A percentile compares a stretch with the other conserved stretches of the same genome.
Evolutionary conservation across 2,113 vertebrate species (phyloP).

Genomic region (Lycaon pictus): DNA sequence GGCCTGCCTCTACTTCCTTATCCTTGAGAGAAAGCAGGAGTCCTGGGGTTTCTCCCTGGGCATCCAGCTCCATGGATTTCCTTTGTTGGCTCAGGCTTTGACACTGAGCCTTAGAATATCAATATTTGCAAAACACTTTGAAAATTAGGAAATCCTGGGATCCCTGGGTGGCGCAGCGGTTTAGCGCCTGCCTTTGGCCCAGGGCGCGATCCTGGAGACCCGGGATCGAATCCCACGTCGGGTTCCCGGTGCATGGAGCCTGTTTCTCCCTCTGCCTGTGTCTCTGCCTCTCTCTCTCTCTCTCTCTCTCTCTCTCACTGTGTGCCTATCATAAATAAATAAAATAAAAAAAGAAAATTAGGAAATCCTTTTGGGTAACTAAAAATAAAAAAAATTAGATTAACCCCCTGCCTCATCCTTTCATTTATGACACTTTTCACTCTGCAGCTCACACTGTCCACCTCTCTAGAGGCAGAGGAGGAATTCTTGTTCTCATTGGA

Average conservation of each 20-base stretch:
- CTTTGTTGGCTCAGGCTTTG: background rate
- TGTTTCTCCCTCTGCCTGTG: too few relatives aligned
- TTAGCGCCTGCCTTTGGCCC: too few relatives aligned
- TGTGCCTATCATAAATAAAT: too few relatives aligned
- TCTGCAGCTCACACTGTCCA: background rate
- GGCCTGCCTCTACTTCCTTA: too few relatives aligned
- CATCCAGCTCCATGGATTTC: background rate
- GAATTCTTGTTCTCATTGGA: background rate
- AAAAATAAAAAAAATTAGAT: background rate
- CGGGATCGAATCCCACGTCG: too few relatives aligned
- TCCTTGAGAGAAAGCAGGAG: background rate
- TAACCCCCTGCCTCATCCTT: background rate
- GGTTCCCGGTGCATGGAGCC: too few relatives aligned
- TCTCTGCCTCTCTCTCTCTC: too few relatives aligned
- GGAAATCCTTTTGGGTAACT: background rate
- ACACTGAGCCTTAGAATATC: background rate
- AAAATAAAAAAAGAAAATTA: background rate
- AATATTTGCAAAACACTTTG: background rate
- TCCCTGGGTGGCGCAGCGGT: too few relatives aligned
- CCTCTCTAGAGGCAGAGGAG: background rate
- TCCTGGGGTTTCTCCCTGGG: background rate
- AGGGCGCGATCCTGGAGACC: too few relatives aligned
- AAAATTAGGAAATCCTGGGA: background rate
- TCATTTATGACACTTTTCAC: background rate
- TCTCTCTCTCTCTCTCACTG: too few relatives aligned